Conservation (phyloP, 2,888 invertebrate genomes). For the Ennomos quercinarius region DNA sequence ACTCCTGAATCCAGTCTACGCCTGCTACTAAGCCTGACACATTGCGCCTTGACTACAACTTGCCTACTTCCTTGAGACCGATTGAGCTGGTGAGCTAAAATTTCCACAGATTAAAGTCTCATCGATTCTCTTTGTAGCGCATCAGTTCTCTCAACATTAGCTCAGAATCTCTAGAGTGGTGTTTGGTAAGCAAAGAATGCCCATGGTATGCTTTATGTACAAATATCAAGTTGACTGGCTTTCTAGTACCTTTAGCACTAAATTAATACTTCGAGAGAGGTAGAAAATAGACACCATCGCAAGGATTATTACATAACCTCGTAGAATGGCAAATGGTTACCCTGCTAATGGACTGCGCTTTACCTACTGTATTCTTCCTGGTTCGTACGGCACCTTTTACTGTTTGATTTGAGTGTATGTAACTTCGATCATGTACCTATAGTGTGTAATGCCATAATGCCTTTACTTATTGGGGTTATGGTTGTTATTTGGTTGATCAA, state of each 20-base stretch:
- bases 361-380: too few relatives aligned
- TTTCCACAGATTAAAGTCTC: neutral
- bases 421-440: too few relatives aligned
- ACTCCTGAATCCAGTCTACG: too few relatives aligned
- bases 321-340: neutral
- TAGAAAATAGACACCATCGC: neutral
- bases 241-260: neutral
- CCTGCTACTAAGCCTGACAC: too few relatives aligned
- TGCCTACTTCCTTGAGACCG: neutral
- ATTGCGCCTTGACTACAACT: too few relatives aligned
- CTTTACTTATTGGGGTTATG: constrained; percentile 4
- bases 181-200: constrained; percentile 3
- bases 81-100: constrained; percentile 1
- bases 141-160: neutral
- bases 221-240: constrained; percentile 2
- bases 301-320: too few relatives aligned
- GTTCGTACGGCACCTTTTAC: neutral
- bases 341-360: neutral
- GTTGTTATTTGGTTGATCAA: neutral
- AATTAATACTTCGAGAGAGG: neutral
- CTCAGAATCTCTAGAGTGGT: neutral
- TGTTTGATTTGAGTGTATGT: neutral
- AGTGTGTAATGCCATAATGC: neutral
- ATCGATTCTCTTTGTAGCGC: too few relatives aligned
- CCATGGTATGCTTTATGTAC: constrained; percentile 18